Evolutionary conservation across 1,140 invertebrate genomes (phyloP).

Genomic region (Drosophila melanogaster): Release_6_plus_ISO1_MT NC_004354.4:20814501-20815000

Average conservation of each 20-base stretch:
- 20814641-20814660: slow-evolving; percentile 37
- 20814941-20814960: slow-evolving; percentile 61
- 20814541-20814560: too few species aligned
- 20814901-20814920: slow-evolving; percentile 44
- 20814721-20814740: slow-evolving; percentile 63
- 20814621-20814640: slow-evolving; percentile 14
- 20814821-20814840: slow-evolving; percentile 81
- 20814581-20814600: too few species aligned
- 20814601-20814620: background rate
- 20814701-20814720: slow-evolving; percentile 35
- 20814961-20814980: slow-evolving; percentile 12
- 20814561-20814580: too few species aligned
- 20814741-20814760: slow-evolving; percentile 76
- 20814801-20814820: slow-evolving; percentile 56
- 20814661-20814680: slow-evolving; percentile 13
- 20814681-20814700: slow-evolving; percentile 63
- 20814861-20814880: slow-evolving; percentile 74
- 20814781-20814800: slow-evolving; percentile 1
- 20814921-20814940: slow-evolving; percentile 72
- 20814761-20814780: slow-evolving; percentile 30
- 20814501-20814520: too few species aligned
- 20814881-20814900: slow-evolving; percentile 12
- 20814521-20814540: too few species aligned
- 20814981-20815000: slow-evolving; percentile 52
- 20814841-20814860: slow-evolving; percentile 82